Evolutionary conservation across 2,888 invertebrate species (phyloP), one percentile per base, ranked within the genome.

Genomic region (Acleris literana): DNA sequence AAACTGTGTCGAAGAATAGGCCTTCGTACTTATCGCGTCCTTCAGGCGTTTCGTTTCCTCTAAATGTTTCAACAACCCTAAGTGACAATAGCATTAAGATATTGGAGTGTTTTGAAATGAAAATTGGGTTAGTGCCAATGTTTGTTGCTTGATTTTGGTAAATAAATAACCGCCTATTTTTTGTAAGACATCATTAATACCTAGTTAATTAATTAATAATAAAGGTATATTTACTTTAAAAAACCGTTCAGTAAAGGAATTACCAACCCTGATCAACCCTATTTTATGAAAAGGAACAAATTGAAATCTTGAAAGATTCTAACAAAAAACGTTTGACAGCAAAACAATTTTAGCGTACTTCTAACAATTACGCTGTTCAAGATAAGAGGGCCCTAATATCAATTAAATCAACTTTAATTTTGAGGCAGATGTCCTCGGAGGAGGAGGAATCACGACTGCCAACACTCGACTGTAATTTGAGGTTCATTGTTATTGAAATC

Each of bases 401-500:
- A 61, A 65, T 65, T 65, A 65, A 65, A 65, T 65, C 60, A 61
- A 65, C 60, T 61, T 65, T 51, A 65, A 61, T 65, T 60, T 61
- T 56, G 51, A 65, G 55, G 57, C 44, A 55, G 57, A 60, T 56
- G 60, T 65, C 62, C 62, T 63, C 51, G 11, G 61, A 63, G 49
- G 61, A 49, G 51, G 17, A 60, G 66, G 59, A 69, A 69, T 63
- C 66, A 69, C 55, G 63, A 58, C 66, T 54, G 65, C 65, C 55
- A 60, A 56, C 61, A 69, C 66, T 69, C 63, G 25, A 43, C 55
- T 63, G 66, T 69, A 69, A 69, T 82, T 78, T 77, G 74, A 77
- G 69, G 76, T 71, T 77, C 76, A 84, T 85, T 85, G 85, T 86
- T 82, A 84, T 85, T 82, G 81, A 84, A 85, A 86, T 87, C 82